These are phyloP conservation scores for Probosciger aterrimus DNA, from an alignment of 2,113 vertebrate genomes.

Conservation along the genomic window DNA sequence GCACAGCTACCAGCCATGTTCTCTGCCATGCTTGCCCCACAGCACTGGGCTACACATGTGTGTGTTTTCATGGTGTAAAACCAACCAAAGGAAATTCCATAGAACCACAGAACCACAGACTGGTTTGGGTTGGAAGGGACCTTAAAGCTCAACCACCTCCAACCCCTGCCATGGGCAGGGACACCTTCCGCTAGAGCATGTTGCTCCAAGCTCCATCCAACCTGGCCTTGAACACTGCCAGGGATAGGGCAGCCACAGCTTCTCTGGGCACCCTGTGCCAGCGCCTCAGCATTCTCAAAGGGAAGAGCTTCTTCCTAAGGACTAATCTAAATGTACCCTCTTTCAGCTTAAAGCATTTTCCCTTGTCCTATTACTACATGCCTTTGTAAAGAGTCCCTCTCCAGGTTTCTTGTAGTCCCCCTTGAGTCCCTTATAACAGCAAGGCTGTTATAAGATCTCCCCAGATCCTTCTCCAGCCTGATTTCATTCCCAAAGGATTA, in stretches of 20 bases:
- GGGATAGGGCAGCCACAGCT: background rate
- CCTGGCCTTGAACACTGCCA: background rate
- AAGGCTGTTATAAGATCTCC: too few relatives aligned
- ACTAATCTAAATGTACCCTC: background rate
- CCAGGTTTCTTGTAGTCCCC: too few relatives aligned
- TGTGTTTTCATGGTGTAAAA: background rate
- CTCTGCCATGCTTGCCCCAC: background rate
- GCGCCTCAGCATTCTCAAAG: background rate
- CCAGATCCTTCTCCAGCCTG: too few relatives aligned
- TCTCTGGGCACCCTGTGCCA: background rate
- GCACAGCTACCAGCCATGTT: background rate
- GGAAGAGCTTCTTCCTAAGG: background rate
- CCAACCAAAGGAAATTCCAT: background rate
- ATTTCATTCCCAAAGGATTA: background rate
- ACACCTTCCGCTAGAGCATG: background rate
- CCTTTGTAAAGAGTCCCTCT: too few relatives aligned
- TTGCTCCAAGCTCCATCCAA: background rate
- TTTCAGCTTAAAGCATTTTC: background rate
- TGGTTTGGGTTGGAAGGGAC: background rate
- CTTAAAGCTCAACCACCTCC: background rate
- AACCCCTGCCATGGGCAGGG: background rate
- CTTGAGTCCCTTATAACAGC: too few relatives aligned
- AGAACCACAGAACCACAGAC: background rate
- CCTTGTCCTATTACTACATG: background rate
- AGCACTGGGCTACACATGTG: fast-evolving